phyloP scores from a whole-genome alignment of 2,888 invertebrate genomes.

The Chorisops tibialis region DNA sequence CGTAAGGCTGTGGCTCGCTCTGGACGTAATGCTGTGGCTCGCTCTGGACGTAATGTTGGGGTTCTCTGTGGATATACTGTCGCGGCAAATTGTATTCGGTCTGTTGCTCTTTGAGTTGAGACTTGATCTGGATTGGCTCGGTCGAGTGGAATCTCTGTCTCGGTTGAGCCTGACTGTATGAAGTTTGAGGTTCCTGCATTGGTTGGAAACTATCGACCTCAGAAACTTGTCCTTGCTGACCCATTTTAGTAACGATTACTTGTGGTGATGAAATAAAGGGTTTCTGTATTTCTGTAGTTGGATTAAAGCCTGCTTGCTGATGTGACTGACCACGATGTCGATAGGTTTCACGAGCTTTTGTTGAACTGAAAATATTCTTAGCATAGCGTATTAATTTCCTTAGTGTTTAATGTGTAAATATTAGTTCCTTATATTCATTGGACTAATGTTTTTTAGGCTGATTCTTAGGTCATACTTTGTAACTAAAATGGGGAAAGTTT shows the following conservation, averaged over 20 bases:
- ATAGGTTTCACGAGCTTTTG: not conserved
- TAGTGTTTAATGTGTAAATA: not conserved
- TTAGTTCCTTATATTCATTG: too few relatives aligned
- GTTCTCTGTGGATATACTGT: not conserved
- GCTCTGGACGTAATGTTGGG: not conserved
- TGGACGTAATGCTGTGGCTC: too few relatives aligned
- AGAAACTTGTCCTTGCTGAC: not conserved
- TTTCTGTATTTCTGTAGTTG: too few relatives aligned
- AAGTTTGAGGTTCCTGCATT: conserved; percentile 1
- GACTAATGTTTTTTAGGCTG: too few relatives aligned
- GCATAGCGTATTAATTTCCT: not conserved
- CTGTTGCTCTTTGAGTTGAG: not conserved
- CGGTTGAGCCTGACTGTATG: not conserved
- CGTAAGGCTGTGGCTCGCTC: too few relatives aligned
- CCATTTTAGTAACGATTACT: conserved; percentile 4
- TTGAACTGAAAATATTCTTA: conserved; percentile 8
- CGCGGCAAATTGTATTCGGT: not conserved
- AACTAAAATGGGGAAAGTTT: too few relatives aligned
- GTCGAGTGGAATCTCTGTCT: not conserved
- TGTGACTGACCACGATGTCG: not conserved
- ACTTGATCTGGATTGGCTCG: too few relatives aligned
- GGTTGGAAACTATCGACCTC: conserved; percentile 14
- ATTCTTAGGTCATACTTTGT: too few relatives aligned
- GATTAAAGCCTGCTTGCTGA: not conserved
- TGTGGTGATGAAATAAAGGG: conserved; percentile 9